Evolutionary conservation across 2,113 vertebrate species (phyloP).

Genomic region (Peromyscus polionotus): DNA sequence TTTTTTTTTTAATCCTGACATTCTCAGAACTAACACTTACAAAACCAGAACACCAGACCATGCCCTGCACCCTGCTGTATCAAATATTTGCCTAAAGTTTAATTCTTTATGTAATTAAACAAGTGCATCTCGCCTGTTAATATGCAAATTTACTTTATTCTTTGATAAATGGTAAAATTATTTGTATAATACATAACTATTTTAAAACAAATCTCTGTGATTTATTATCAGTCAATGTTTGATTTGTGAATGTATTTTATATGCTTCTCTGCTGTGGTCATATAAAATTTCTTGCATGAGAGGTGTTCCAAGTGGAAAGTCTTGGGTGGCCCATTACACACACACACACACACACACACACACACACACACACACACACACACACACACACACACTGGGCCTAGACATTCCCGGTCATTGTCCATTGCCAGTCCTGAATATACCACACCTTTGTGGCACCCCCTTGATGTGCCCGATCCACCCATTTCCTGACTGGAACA

Average conservation of each 20-base stretch:
- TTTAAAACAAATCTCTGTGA: not conserved
- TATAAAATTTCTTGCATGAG: not conserved
- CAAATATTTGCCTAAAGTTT: not conserved
- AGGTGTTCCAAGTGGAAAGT: not conserved
- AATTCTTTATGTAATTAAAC: not conserved
- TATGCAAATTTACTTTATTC: not conserved
- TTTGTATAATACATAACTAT: not conserved
- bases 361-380: not conserved
- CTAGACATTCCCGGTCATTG: not conserved
- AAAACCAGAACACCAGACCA: not conserved
- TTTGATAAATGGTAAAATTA: not conserved
- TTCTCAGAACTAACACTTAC: not conserved
- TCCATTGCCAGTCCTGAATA: fast-evolving
- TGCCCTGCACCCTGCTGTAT: not conserved
- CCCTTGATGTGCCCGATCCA: not conserved
- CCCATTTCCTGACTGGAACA: not conserved
- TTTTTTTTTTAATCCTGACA: not conserved
- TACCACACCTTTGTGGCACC: not conserved
- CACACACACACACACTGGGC: not conserved
- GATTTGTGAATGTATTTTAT: not conserved
- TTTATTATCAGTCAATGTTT: not conserved
- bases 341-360: not conserved
- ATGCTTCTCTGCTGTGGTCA: not conserved
- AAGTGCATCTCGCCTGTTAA: not conserved
- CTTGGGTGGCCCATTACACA: not conserved